Conservation (phyloP, 2,888 invertebrate genomes). For the Rhingia rostrata region DNA sequence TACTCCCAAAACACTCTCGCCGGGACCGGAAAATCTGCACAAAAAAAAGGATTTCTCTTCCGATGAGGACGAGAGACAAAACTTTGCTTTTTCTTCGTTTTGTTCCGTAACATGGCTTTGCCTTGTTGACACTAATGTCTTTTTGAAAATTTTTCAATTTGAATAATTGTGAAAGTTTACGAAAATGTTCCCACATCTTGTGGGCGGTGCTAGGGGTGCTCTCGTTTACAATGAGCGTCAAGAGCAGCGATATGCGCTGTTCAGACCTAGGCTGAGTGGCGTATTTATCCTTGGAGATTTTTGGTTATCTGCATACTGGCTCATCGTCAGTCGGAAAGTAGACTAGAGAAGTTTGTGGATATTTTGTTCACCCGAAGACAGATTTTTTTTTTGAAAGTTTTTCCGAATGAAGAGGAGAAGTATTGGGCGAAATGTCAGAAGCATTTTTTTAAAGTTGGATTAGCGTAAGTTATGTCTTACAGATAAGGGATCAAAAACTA, state of each 20-base stretch:
- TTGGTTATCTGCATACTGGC: constrained; percentile 59
- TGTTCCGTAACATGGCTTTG: constrained; percentile 60
- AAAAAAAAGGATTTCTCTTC: constrained; percentile 52
- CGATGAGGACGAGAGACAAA: constrained; percentile 36
- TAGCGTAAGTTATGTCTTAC: constrained; percentile 32
- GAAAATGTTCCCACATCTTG: constrained; percentile 67
- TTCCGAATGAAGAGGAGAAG: constrained; percentile 1
- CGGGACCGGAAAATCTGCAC: constrained; percentile 45
- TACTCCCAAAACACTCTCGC: constrained; percentile 39
- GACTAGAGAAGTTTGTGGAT: constrained; percentile 35
- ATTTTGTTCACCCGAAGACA: constrained; percentile 22
- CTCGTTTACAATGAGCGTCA: constrained; percentile 71
- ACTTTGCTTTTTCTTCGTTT: constrained; percentile 29
- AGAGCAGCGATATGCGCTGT: constrained; percentile 45
- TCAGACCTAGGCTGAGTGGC: constrained; percentile 53
- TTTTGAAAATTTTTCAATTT: constrained; percentile 75
- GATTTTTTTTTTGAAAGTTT: constrained; percentile 43
- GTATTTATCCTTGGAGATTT: constrained; percentile 62
- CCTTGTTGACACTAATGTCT: constrained; percentile 76
- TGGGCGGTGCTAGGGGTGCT: constrained; percentile 35
- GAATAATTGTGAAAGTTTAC: constrained; percentile 75
- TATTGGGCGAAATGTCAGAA: constrained; percentile 40
- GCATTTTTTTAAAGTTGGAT: constrained; percentile 17
- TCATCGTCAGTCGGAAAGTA: constrained; percentile 59
- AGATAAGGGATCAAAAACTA: constrained; percentile 37